phyloP scores from a whole-genome alignment of 2,888 invertebrate genomes.

The Petrophora chlorosata region DNA sequence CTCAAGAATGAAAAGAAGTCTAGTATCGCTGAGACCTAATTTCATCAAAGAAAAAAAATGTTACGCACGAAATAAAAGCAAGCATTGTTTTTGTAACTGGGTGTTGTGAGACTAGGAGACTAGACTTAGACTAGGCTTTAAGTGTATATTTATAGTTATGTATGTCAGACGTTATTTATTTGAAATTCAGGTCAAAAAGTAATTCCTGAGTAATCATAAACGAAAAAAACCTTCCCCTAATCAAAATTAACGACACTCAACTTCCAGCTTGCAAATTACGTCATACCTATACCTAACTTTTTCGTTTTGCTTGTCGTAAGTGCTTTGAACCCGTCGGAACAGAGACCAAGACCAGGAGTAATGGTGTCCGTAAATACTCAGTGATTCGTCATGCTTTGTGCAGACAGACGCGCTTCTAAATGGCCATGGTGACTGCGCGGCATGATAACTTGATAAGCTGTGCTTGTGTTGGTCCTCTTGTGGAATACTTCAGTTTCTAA shows the following conservation, averaged over 20 bases:
- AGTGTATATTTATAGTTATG: too few relatives aligned
- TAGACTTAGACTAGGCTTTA: too few relatives aligned
- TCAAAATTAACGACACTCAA: slow-evolving; percentile 2
- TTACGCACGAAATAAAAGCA: too few relatives aligned
- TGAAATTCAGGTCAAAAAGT: too few relatives aligned
- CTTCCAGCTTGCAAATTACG: neutral
- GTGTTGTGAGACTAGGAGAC: too few relatives aligned
- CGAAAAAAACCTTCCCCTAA: neutral
- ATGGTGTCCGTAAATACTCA: slow-evolving; percentile 24
- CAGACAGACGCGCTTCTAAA: slow-evolving; percentile 2
- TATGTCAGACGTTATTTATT: too few relatives aligned
- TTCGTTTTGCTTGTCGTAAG: slow-evolving; percentile 8
- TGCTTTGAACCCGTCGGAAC: slow-evolving; percentile 8
- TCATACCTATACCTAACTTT: slow-evolving; percentile 3
- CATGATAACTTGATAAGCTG: neutral
- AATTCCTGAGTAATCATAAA: too few relatives aligned
- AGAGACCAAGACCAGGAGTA: neutral
- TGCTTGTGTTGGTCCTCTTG: neutral
- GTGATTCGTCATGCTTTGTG: slow-evolving; percentile 30
- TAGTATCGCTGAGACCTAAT: too few relatives aligned
- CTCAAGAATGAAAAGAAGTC: too few relatives aligned
- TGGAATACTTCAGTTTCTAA: neutral
- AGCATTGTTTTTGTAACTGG: too few relatives aligned
- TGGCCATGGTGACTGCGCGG: neutral
- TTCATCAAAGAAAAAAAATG: too few relatives aligned